A percentile compares a stretch with the other conserved stretches of the same genome.
Evolutionary conservation across 1,140 invertebrate genomes (phyloP).

Genomic region (Lithobius niger): DNA sequence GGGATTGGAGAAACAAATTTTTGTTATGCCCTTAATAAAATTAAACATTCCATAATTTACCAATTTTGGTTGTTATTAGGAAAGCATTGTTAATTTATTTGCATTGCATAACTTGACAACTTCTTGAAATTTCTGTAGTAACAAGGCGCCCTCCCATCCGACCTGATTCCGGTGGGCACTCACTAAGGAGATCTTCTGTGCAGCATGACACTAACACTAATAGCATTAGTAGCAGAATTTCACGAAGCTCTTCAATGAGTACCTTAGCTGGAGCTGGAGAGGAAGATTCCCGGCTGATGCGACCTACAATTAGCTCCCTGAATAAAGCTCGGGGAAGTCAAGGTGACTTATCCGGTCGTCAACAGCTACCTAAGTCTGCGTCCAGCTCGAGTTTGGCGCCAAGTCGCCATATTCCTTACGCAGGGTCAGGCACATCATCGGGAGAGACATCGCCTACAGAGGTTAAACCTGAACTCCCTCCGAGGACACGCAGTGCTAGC

Average conservation of each 20-base stretch:
- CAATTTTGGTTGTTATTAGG: no score
- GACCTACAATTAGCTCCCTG: constrained; percentile 61
- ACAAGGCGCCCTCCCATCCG: no score
- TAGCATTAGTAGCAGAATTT: constrained; percentile 19
- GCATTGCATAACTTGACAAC: no score
- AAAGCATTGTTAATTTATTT: no score
- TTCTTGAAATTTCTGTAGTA: no score
- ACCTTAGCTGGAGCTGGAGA: neutral
- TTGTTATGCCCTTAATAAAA: no score
- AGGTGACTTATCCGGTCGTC: constrained; percentile 25
- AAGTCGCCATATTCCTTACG: constrained; percentile 12
- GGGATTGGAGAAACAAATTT: no score
- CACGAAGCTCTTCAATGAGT: neutral
- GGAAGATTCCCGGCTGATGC: constrained; percentile 32
- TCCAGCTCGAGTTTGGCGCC: constrained; percentile 13
- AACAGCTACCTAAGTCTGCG: neutral
- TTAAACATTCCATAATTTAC: no score
- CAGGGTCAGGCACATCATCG: constrained; percentile 1
- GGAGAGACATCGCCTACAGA: constrained; percentile 4
- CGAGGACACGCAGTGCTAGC: neutral
- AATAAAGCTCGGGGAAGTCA: constrained; percentile 46
- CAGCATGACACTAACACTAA: constrained; percentile 24
- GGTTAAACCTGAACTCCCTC: neutral
- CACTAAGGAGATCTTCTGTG: no score
- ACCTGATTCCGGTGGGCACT: no score